A percentile compares a stretch with the other conserved stretches of the same genome.
These are phyloP conservation scores for Atethmia centrago DNA, from an alignment of 2,888 invertebrate genomes.

Conservation along the genomic window DNA sequence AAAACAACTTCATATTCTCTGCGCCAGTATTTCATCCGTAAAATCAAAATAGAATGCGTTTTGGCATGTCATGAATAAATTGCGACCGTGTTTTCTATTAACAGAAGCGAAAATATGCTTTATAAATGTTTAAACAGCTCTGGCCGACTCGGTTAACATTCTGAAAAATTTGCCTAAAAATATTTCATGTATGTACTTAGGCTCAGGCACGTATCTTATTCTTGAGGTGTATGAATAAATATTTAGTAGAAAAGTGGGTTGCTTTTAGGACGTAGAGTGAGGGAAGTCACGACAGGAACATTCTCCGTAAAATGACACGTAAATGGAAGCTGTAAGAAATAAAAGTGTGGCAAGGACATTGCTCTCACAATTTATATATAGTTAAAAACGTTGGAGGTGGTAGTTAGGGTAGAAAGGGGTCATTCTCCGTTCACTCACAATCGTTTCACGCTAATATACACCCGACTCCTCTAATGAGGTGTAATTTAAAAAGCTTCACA, in stretches of 20 bases:
- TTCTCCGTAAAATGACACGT: constrained; percentile 62
- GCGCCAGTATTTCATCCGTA: constrained; percentile 48
- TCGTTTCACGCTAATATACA: constrained; percentile 72
- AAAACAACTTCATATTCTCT: constrained; percentile 63
- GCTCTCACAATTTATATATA: constrained; percentile 66
- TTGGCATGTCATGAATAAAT: constrained; percentile 56
- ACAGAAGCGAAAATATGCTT: constrained; percentile 50
- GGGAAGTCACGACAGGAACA: constrained; percentile 60
- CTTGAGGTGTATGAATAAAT: constrained; percentile 63
- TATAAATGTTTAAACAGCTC: constrained; percentile 30
- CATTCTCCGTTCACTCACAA: constrained; percentile 66
- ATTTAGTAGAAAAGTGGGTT: constrained; percentile 65
- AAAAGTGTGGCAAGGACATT: constrained; percentile 63
- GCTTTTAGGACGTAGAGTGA: constrained; percentile 59
- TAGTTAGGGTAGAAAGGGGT: constrained; percentile 65
- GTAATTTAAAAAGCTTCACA: constrained; percentile 63
- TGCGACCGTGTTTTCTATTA: constrained; percentile 51
- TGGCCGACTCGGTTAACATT: constrained; percentile 26
- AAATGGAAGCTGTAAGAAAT: constrained; percentile 63
- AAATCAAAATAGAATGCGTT: constrained; percentile 56
- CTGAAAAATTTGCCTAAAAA: constrained; percentile 46
- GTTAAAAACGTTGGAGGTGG: constrained; percentile 66
- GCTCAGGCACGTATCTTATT: constrained; percentile 55
- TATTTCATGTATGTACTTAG: constrained; percentile 55
- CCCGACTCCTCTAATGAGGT: constrained; percentile 69